These are phyloP conservation scores for Toxostoma redivivum DNA, from an alignment of 2,113 vertebrate genomes.

Conservation along the genomic window DNA sequence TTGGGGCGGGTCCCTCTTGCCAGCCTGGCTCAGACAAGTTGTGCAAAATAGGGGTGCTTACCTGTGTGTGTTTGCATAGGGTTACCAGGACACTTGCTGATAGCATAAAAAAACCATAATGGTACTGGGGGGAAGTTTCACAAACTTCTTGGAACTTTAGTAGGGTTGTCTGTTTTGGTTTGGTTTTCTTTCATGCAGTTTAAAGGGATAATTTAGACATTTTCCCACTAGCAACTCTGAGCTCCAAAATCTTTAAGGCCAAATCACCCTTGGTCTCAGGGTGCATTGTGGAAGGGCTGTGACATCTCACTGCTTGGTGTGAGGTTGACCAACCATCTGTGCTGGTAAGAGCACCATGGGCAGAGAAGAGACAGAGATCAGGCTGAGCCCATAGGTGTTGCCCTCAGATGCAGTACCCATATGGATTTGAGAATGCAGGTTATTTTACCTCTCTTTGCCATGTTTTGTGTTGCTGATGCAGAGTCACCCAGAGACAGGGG, in stretches of 20 bases:
- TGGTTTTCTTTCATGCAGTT: not conserved
- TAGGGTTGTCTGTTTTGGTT: not conserved
- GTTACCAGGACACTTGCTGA: not conserved
- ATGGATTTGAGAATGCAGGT: not conserved
- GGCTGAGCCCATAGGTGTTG: not conserved
- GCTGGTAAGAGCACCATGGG: accelerated
- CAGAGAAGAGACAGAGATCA: not conserved
- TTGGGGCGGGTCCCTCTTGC: not conserved
- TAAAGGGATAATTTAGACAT: not conserved
- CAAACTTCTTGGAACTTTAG: not conserved
- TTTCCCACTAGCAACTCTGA: not conserved
- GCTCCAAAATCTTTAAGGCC: not conserved
- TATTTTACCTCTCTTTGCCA: not conserved
- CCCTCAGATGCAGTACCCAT: accelerated
- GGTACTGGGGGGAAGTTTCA: not conserved
- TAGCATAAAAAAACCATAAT: not conserved
- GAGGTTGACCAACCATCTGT: not conserved
- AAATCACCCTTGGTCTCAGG: not conserved
- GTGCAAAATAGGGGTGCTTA: not conserved
- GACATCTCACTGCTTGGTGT: not conserved
- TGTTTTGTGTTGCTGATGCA: not conserved
- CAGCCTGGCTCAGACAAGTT: not conserved
- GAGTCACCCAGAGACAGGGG: not conserved
- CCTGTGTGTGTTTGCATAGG: not conserved
- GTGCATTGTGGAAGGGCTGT: not conserved